Base-by-base conservation (phyloP, 1,140 invertebrate genomes). In the Olivierus martensii region DNA sequence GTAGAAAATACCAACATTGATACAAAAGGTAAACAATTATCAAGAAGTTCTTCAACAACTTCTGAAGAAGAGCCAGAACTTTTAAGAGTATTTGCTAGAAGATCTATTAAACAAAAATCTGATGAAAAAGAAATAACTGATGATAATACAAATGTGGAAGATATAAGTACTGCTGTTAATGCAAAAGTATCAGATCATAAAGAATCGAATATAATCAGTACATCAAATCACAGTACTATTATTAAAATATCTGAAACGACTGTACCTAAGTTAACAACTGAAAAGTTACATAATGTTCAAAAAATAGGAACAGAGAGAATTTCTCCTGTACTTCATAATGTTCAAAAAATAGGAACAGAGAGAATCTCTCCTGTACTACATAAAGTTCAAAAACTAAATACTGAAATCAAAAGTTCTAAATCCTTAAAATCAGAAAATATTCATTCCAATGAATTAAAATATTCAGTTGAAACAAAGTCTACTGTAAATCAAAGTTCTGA, bases 41-140 rank as follows among this genome's bases (percentile, higher is more conserved):
- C 28, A 28, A 28, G 28, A 28, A 28, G 28, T 28, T 28, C 28
- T 28, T 28, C 28, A 28, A 28, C 28, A 28, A 28, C 28, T 28
- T 49, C 46, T 41, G 79, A 81, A 49, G 78, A 81, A 42, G 79
- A 82, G 65, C 81, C 81, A 0, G 83, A 85, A 65, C 65, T 85
- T 21, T 79, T 84, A 73, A 83, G 84, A 70, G 83, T 85, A 0
- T 85, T 85, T 64, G 82, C 82, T 0, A 68, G 83, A 38, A 68
- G 82, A 50, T 85, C 83, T 3, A 68, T 85, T 1, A 85, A 85
- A 67, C 4, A 82, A 80, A 67, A 81, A 83, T 76, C 21, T 3
- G 39, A 48, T 34, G 55, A 56, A 28, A 69, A 46, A 59, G 60
- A 54, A 62, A 66, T 58, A 28, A 28, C 2, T 6, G 28, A 28